Evolutionary conservation across 2,888 invertebrate species (phyloP), one percentile per base, ranked within the genome.

Genomic region (Boloria selene): DNA sequence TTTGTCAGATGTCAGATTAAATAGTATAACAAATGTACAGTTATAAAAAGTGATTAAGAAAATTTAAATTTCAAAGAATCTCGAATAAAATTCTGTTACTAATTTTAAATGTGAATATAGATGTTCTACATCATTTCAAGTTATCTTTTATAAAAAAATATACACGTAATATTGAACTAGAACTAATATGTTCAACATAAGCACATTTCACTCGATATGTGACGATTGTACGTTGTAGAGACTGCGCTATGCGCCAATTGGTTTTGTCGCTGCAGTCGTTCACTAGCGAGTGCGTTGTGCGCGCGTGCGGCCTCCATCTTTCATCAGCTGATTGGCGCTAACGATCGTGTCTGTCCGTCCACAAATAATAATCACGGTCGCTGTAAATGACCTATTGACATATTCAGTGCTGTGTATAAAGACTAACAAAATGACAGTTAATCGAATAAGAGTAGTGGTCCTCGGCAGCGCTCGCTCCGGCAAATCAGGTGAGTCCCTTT

Each of bases 401-500:
- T 65, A 69, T 63, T 62, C 56, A 67, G 73, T 73, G 73, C 52
- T 70, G 87, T 84, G 81, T 70, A 73, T 75, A 69, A 79, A 81
- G 79, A 86, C 82, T 77, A 76, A 91, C 90, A 90, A 95, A 95
- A 95, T 95, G 91, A 95, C 95, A 89, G 94, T 95, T 81, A 95
- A 95, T 93, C 94, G 95, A 93, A 95, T 96, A 90, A 94, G 95
- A 90, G 95, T 96, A 79, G 96, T 95, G 86, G 95, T 96, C 84
- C 93, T 96, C 79, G 96, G 96, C 79, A 94, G 95, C 88, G 93
- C 95, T 78, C 93, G 94, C 80, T 95, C 95, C 85, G 96, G 95
- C 83, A 96, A 96, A 92, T 95, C 95, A 79, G 96, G 96, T 96
- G 88, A 94, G 94, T 84, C 76, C 78, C 72, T 73, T 38, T 44